Evolutionary conservation across 1,140 invertebrate genomes (phyloP).

Genomic region (Dendroctonus ponderosae): DNA sequence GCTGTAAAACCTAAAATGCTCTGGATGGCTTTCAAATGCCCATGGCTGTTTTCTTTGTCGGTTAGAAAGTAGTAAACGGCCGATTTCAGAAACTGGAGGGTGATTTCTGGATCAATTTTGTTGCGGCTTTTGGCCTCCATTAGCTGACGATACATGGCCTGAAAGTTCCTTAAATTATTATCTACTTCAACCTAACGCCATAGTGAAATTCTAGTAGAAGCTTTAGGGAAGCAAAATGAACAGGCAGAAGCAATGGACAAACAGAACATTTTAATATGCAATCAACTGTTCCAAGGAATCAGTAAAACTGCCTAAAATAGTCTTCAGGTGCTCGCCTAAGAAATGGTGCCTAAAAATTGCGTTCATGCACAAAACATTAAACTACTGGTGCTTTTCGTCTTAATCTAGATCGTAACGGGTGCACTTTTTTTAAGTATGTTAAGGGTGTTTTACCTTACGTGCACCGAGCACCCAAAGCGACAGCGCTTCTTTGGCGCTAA

Average conservation of each 20-base stretch:
- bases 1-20: conserved; percentile 80
- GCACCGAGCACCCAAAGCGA: conserved; percentile 85
- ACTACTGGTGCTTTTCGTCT: too few species aligned
- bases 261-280: neutral
- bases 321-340: conserved; percentile 11
- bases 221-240: too few species aligned
- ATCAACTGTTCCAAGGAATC: neutral
- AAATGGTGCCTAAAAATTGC: too few species aligned
- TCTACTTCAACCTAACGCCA: too few species aligned
- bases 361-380: too few species aligned
- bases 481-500: conserved; percentile 86
- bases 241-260: too few species aligned
- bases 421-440: too few species aligned
- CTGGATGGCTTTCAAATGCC: conserved; percentile 80
- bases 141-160: conserved; percentile 81
- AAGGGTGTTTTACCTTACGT: conserved; percentile 66
- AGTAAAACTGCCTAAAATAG: neutral
- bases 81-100: conserved; percentile 83
- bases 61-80: conserved; percentile 89
- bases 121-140: conserved; percentile 69
- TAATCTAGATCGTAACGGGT: too few species aligned
- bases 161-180: conserved; percentile 43
- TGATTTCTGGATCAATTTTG: conserved; percentile 79
- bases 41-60: conserved; percentile 79
- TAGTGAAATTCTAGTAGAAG: too few species aligned